Base-by-base conservation (phyloP, 2,888 invertebrate species). In the Dasypogon diadema region DNA sequence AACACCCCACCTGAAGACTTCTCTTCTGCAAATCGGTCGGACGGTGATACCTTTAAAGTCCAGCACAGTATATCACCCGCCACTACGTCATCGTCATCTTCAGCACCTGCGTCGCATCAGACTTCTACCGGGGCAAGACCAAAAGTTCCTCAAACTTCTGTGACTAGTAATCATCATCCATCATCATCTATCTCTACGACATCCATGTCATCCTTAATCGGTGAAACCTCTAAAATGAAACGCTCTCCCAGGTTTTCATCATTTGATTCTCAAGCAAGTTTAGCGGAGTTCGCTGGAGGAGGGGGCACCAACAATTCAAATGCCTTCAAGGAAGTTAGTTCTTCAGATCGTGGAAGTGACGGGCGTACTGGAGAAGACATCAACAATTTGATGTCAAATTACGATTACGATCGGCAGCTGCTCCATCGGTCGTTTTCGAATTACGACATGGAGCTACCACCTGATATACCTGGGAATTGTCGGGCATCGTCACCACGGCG, bases 91-190 rank as follows among this genome's bases (percentile, higher is more conserved):
- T 6, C 42, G 4, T 14, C 48, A 48, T 48, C 63, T n/a, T 54
- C 75, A 10, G 54, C 72, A 12, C 72, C 78, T n/a, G 18, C 77
- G 8, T 76, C 79, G 46, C 79, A 79, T 76, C 84, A 84, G 70
- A 82, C 82, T 4, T 85, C 85, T 81, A 91, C 92, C 76, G 94
- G 94, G 48, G 93, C 94, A 24, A 88, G 93, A 80, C 94, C 94
- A 3, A 95, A 94, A 87, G 91, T 93, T 78, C 85, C 85, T 75
- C 86, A 85, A 79, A 84, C 84, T 37, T 37, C 63, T 51, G 24
- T 75, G 16, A 74, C 70, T 56, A 70, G 34, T 37, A 70, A 70
- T 46, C 37, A 89, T 88, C 81, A 84, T 10, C 72, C 79, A 3
- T 48, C 75, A 75, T 60, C 76, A 56, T 77, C 78, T 21, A 73